phyloP scores from a whole-genome alignment of 2,888 invertebrate genomes.

The Drosophila planitibia region DNA sequence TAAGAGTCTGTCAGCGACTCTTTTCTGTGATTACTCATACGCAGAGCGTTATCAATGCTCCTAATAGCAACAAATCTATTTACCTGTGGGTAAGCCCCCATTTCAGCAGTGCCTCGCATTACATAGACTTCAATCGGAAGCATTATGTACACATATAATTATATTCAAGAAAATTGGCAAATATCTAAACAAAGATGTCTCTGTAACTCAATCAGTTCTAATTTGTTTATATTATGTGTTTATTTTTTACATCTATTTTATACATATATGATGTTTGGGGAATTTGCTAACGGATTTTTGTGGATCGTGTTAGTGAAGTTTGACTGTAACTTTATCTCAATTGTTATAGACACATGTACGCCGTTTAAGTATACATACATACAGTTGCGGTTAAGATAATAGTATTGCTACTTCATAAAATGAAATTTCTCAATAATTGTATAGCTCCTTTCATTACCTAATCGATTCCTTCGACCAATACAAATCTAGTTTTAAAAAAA shows the following conservation, averaged over 20 bases:
- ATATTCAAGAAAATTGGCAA: background rate
- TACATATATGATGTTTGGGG: background rate
- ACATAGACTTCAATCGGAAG: slow-evolving; percentile 5
- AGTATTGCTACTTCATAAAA: background rate
- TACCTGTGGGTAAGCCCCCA: slow-evolving; percentile 27
- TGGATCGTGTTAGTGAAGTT: background rate
- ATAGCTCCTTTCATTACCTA: background rate
- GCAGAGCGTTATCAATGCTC: slow-evolving; percentile 15
- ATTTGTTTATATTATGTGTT: background rate
- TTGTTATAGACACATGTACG: background rate
- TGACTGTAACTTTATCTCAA: background rate
- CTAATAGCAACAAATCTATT: background rate
- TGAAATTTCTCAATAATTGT: background rate
- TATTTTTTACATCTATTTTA: background rate
- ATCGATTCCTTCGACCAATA: background rate
- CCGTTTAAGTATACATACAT: background rate
- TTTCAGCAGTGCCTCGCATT: background rate
- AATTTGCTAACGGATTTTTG: background rate
- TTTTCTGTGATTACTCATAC: slow-evolving; percentile 49
- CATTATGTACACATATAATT: background rate
- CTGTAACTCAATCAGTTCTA: too few species aligned
- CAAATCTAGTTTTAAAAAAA: background rate
- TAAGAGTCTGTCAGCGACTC: slow-evolving; percentile 6
- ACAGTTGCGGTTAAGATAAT: background rate
- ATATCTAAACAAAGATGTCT: too few species aligned